phyloP scores from a whole-genome alignment of 1,140 invertebrate genomes.

The Drosophila athabasca region DNA sequence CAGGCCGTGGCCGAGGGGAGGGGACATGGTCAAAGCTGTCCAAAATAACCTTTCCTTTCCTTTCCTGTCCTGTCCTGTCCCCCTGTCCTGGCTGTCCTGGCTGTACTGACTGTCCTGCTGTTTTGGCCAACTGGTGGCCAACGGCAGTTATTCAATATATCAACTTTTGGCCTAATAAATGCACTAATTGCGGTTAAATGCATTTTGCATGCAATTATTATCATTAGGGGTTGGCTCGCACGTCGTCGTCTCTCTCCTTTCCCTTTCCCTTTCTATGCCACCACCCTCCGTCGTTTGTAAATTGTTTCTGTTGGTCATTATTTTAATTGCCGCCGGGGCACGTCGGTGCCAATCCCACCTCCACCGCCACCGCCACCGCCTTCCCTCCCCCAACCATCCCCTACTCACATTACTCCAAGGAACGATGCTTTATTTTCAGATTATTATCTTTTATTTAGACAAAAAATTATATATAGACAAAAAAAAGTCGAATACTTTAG shows the following conservation, averaged over 20 bases:
- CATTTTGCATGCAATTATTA: slow-evolving; percentile 83
- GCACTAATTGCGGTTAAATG: slow-evolving; percentile 83
- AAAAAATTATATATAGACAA: slow-evolving; percentile 60
- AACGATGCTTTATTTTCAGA: slow-evolving; percentile 32
- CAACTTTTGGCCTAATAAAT: slow-evolving; percentile 83
- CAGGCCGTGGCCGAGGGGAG: background rate
- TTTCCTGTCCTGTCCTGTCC: background rate
- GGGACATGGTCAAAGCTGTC: slow-evolving; percentile 17
- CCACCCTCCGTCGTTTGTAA: slow-evolving; percentile 34
- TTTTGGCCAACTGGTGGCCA: slow-evolving; percentile 51
- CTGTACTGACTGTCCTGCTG: background rate
- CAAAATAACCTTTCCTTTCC: background rate
- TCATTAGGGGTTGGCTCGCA: slow-evolving; percentile 79
- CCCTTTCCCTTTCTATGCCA: background rate
- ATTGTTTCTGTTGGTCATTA: slow-evolving; percentile 62
- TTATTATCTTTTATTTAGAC: slow-evolving; percentile 64
- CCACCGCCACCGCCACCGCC: background rate
- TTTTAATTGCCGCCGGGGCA: slow-evolving; percentile 52
- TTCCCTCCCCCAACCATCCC: background rate
- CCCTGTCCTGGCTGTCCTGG: background rate
- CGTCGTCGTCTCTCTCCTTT: slow-evolving; percentile 36
- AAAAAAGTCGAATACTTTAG: slow-evolving; percentile 39
- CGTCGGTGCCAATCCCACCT: background rate
- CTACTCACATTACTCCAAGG: background rate
- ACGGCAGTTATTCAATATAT: slow-evolving; percentile 72